These are phyloP conservation scores for Macrocentrus cingulum DNA, from an alignment of 1,140 invertebrate species.

Conservation along the genomic window DNA sequence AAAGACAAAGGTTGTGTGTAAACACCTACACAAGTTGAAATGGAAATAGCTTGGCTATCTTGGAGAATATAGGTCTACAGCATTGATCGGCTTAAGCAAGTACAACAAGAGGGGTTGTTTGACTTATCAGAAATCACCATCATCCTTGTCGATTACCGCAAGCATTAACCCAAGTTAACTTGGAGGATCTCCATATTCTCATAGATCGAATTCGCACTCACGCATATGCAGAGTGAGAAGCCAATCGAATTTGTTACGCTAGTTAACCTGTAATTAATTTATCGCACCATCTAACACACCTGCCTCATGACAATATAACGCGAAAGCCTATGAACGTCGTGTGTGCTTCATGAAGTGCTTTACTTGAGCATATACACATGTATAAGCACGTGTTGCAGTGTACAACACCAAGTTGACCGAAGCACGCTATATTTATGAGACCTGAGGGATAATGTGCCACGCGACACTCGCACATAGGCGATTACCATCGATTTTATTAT, in stretches of 20 bases:
- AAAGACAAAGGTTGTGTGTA: no score
- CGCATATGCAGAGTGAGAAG: background rate
- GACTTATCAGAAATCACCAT: slow-evolving; percentile 4
- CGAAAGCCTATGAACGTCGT: slow-evolving; percentile 10
- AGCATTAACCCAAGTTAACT: background rate
- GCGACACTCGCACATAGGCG: slow-evolving; percentile 9
- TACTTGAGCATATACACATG: slow-evolving; percentile 4
- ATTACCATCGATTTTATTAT: background rate
- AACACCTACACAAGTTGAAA: no score
- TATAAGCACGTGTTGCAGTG: slow-evolving; percentile 10
- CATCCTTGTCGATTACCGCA: slow-evolving; percentile 4
- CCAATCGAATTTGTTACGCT: slow-evolving; percentile 39
- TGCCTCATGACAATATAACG: slow-evolving; percentile 37
- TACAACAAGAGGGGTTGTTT: slow-evolving; percentile 3
- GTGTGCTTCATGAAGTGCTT: background rate
- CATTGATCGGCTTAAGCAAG: slow-evolving; percentile 1
- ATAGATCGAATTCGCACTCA: background rate
- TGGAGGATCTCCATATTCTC: slow-evolving; percentile 2
- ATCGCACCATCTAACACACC: slow-evolving; percentile 39
- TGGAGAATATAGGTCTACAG: background rate
- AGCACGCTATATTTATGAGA: slow-evolving; percentile 18
- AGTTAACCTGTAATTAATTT: slow-evolving; percentile 47
- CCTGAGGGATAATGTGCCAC: slow-evolving; percentile 19
- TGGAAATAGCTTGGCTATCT: background rate
- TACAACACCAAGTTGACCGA: slow-evolving; percentile 15